A percentile compares a stretch with the other conserved stretches of the same genome.
These are phyloP conservation scores for Galeopsomyia nigrocyanea DNA, from an alignment of 2,888 invertebrate genomes.

Conservation along the genomic window DNA sequence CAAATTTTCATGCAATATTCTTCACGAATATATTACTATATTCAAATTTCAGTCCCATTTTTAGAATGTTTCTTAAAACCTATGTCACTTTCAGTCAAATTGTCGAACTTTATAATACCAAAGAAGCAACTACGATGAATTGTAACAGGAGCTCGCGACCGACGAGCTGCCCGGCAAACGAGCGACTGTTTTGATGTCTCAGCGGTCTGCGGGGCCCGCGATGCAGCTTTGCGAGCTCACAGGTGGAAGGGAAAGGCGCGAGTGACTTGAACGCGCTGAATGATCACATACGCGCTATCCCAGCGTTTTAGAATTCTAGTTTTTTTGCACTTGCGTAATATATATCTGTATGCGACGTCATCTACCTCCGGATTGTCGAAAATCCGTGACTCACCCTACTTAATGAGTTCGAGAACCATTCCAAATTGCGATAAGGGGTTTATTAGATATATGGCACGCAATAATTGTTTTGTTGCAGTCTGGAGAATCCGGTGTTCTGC, in stretches of 20 bases:
- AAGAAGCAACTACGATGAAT: not conserved
- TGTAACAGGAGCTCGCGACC: constrained; percentile 12
- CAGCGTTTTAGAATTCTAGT: constrained; percentile 23
- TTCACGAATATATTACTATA: no score
- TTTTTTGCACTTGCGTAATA: constrained; percentile 11
- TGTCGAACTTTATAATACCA: not conserved
- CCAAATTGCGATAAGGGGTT: no score
- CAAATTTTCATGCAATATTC: no score
- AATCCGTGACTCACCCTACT: no score
- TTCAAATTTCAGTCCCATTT: no score
- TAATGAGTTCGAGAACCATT: no score
- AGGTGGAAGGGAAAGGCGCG: constrained; percentile 39
- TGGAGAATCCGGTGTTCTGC: no score
- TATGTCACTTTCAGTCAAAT: not conserved
- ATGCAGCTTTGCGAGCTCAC: constrained; percentile 20
- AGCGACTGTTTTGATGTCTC: constrained; percentile 58
- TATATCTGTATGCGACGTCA: not conserved
- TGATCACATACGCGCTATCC: not conserved
- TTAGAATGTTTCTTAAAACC: not conserved
- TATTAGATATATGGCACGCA: no score
- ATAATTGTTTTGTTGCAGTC: no score
- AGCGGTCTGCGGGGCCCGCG: constrained; percentile 50
- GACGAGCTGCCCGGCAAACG: constrained; percentile 45
- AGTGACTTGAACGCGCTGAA: not conserved
- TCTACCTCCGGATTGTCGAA: not conserved